Evolutionary conservation across 2,113 vertebrate species (phyloP), one percentile per base, ranked within the genome.

Genomic region (Festucalex cinctus): DNA sequence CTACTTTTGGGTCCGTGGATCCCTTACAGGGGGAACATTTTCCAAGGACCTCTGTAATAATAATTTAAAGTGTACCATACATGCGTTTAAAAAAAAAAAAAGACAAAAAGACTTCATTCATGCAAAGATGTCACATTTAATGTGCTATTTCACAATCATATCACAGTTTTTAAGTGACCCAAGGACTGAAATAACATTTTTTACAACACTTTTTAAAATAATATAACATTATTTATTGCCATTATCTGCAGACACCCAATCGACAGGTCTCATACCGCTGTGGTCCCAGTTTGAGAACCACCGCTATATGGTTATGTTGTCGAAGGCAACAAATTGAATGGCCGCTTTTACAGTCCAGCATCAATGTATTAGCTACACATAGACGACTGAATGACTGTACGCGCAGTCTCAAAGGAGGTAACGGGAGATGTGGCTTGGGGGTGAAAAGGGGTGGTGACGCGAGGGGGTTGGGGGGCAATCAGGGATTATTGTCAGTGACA

Each of bases 401-500:
- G 48, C 77, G 54, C 63, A 22, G 54, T 80, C 81, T 79, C 70
- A 44, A 65, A 75, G 80, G 80, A 75, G 65, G 46, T 41, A 66
- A 53, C 36, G 70, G 54, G 65, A 73, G 72, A 70, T 64, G 80
- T 73, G 77, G 58, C 70, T 9, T 51, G 69, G 49, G 68, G 26
- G 51, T 39, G 24, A 13, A 72, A 53, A 51, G 54, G 62, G 53
- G 19, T 1, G 1, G 51, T 51, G 44, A 2, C 39, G 6, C 54
- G 68, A 41, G 63, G 65, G 65, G 0, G 35, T 22, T 70, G 56
- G 66, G 77, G 70, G 71, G 77, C 83, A 80, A 83, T 87, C 89
- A 83, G 74, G 79, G 80, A 82, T 88, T 88, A 92, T 90, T 89
- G 91, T 85, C 83, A 85, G 78, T 88, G 91, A 90, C 89, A 90